Evolutionary conservation across 2,888 invertebrate species (phyloP), one percentile per base, ranked within the genome.

Genomic region (Pristionchus japonicus): DNA sequence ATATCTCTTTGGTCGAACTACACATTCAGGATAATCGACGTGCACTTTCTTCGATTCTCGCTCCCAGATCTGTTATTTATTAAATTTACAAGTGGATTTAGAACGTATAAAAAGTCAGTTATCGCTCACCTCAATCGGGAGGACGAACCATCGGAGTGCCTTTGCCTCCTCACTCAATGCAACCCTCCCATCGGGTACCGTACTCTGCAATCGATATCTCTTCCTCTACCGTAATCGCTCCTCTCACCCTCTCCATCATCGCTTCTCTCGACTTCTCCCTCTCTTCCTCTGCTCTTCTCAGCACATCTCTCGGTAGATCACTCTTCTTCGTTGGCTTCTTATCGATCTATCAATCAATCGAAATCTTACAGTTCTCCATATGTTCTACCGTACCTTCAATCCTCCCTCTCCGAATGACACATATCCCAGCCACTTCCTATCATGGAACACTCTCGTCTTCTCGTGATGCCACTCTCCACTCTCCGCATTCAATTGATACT

Each of bases 391-490:
- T 23, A 89, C 88, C 37, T 96, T 96, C 96, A 97, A 97, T 94
- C 96, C 96, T 1, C 97, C 97, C 91, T 96, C 96, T 40, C 96
- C 96, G 94, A 97, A 97, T 88, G 96, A 96, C 83, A 97, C 96
- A 15, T 97, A 96, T 89, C 96, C 96, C 88, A 98, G 95, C 96
- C 97, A 97, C 94, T 97, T 97, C 83, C 97, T 96, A 92, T 97
- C 97, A 93, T 96, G 96, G 90, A 97, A 96, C 9, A 96, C 95
- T 95, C 95, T 91, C 94, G 97, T 97, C 0, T 97, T 96, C 93
- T 96, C 96, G 94, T 97, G 97, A 89, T 96, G 96, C 97, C 97
- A 98, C 95, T 97, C 97, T 0, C 97, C 97, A 0, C 97, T 97
- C 94, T 97, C 96, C 9, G 97, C 96, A 94, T 97, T 97, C n/a